These are phyloP conservation scores for Troides helena DNA, from an alignment of 2,888 invertebrate genomes.

Conservation along the genomic window DNA sequence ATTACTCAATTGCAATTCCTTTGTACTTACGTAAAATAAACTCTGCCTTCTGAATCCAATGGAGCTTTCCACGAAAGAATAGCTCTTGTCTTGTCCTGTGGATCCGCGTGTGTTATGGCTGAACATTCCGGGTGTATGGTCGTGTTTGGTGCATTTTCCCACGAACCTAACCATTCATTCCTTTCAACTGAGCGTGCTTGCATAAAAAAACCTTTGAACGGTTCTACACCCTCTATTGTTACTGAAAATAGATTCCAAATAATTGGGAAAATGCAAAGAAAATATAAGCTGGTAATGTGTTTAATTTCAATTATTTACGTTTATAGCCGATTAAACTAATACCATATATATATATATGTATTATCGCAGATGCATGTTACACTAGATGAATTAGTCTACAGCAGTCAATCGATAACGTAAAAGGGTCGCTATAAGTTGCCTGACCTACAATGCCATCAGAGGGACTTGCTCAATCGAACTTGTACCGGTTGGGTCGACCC, in stretches of 20 bases:
- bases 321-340: no score
- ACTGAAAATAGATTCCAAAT: conserved; percentile 59
- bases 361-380: no score
- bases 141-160: conserved; percentile 86
- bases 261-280: no score
- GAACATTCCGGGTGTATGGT: conserved; percentile 89
- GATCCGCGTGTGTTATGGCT: conserved; percentile 89
- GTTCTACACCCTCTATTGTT: conserved; percentile 76
- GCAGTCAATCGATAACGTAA: conserved; percentile 51
- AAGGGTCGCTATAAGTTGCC: conserved; percentile 42
- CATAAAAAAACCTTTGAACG: conserved; percentile 91
- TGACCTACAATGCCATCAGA: conserved; percentile 63
- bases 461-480: conserved; percentile 50
- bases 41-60: conserved; percentile 82
- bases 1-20: no score
- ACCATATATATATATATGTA: no score
- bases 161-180: conserved; percentile 87
- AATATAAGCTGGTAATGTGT: no score
- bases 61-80: conserved; percentile 89
- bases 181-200: conserved; percentile 87
- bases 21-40: conserved; percentile 89
- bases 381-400: conserved; percentile 18
- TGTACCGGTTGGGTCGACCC: conserved; percentile 29
- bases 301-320: no score
- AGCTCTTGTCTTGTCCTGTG: conserved; percentile 85